A percentile compares a stretch with the other conserved stretches of the same genome.
Conservation (phyloP, 1,140 invertebrate genomes). For the Heliconius congener region DNA sequence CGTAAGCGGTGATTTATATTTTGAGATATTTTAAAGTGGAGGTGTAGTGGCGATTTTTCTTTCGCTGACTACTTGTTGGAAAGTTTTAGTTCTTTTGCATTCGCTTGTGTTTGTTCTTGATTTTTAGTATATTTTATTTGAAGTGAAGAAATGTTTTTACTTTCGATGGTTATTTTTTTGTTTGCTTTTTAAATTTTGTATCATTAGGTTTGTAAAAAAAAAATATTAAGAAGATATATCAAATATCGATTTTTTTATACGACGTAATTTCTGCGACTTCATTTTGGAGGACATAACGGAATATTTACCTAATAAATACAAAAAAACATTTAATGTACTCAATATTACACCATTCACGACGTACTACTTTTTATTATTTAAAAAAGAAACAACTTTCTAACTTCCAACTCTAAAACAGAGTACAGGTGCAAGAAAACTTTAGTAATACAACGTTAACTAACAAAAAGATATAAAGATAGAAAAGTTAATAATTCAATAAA, state of each 20-base stretch:
- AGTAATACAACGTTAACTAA: background rate
- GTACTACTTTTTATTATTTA: background rate
- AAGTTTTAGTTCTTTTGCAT: background rate
- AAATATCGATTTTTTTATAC: too few relatives aligned
- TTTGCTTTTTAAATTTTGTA: background rate
- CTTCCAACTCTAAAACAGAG: background rate
- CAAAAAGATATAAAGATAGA: background rate
- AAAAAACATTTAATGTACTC: too few relatives aligned
- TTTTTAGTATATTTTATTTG: background rate
- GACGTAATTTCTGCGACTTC: too few relatives aligned
- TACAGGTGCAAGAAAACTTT: background rate
- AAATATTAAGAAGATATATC: too few relatives aligned
- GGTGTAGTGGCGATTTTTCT: conserved; percentile 19
- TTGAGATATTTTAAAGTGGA: conserved; percentile 13
- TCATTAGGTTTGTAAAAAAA: too few relatives aligned
- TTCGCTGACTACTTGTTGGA: conserved; percentile 2
- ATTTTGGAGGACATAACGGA: too few relatives aligned
- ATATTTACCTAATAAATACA: too few relatives aligned
- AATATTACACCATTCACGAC: background rate
- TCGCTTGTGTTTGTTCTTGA: background rate
- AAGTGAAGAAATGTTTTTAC: background rate
- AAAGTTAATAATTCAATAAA: conserved; percentile 15
- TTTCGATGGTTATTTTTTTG: background rate
- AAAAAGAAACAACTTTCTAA: background rate
- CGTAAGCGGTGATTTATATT: conserved; percentile 16